Percentiles rank a stretch among this genome's conserved stretches.
These are phyloP conservation scores for Phragmatobia fuliginosa DNA, from an alignment of 2,888 invertebrate species.

Conservation along the genomic window DNA sequence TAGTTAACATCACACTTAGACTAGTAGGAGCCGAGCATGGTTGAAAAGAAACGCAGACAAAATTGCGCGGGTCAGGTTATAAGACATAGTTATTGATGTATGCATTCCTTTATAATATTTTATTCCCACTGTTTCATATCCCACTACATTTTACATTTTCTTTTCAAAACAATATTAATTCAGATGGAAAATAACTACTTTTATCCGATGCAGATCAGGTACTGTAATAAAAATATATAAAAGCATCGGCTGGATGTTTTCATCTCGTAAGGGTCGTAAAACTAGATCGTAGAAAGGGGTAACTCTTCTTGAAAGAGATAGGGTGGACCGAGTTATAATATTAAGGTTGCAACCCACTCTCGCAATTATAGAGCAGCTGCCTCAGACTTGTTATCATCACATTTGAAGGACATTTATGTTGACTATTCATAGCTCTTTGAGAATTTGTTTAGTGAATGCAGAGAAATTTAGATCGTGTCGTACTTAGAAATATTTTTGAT, in stretches of 20 bases:
- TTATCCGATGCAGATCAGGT: constrained; percentile 17
- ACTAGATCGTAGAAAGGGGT: constrained; percentile 17
- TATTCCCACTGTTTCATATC: not conserved
- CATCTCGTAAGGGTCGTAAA: constrained; percentile 23
- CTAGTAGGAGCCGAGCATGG: too few relatives aligned
- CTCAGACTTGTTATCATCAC: not conserved
- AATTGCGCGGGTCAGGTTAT: too few relatives aligned
- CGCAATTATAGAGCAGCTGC: constrained; percentile 10
- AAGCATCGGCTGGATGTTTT: constrained; percentile 25
- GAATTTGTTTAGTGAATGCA: not conserved
- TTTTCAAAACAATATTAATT: not conserved
- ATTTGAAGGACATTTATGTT: not conserved
- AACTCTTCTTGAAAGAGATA: constrained; percentile 34
- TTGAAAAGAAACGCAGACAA: too few relatives aligned
- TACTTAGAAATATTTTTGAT: not conserved
- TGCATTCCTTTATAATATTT: not conserved
- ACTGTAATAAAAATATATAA: constrained; percentile 19
- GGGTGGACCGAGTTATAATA: constrained; percentile 25
- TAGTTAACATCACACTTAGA: too few relatives aligned
- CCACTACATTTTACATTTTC: constrained; percentile 11
- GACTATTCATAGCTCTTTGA: not conserved
- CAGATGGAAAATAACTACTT: constrained; percentile 16
- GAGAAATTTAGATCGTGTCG: not conserved
- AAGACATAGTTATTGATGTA: too few relatives aligned
- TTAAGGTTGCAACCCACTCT: constrained; percentile 9